A percentile compares a stretch with the other conserved stretches of the same genome.
These are phyloP conservation scores for Troides oblongomaculatus DNA, from an alignment of 2,888 invertebrate genomes.

Conservation along the genomic window DNA sequence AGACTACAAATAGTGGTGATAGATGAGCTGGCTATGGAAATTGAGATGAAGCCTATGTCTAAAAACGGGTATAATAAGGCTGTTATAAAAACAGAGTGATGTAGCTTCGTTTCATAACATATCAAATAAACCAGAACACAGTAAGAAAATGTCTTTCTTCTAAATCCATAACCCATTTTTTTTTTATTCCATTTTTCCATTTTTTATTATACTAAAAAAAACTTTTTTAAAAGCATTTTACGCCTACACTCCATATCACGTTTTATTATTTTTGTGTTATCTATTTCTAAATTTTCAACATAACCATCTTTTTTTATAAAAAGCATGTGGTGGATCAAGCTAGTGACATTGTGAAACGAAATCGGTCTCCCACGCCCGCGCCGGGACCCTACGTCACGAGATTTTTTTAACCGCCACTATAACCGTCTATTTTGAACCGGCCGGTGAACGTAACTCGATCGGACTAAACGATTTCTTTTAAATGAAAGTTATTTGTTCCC, in stretches of 20 bases:
- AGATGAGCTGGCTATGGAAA: too few species aligned
- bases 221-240: not conserved
- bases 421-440: conserved; percentile 44
- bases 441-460: conserved; percentile 35
- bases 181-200: too few species aligned
- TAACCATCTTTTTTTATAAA: conserved; percentile 7
- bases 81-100: too few species aligned
- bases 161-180: not conserved
- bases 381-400: conserved; percentile 41
- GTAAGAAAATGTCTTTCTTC: not conserved
- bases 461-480: not conserved
- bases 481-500: conserved; percentile 1
- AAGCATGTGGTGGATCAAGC: conserved; percentile 11
- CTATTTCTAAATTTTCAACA: conserved; percentile 15
- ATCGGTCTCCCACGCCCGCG: conserved; percentile 43
- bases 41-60: too few species aligned
- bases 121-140: too few species aligned
- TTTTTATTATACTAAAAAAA: not conserved
- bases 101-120: too few species aligned
- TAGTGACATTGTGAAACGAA: conserved; percentile 46
- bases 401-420: conserved; percentile 33
- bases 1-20: too few species aligned
- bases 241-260: not conserved
- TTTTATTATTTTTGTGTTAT: not conserved
- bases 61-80: too few species aligned